These are phyloP conservation scores for Zaprionus ornatus DNA, from an alignment of 1,140 invertebrate species.

Conservation along the genomic window DNA sequence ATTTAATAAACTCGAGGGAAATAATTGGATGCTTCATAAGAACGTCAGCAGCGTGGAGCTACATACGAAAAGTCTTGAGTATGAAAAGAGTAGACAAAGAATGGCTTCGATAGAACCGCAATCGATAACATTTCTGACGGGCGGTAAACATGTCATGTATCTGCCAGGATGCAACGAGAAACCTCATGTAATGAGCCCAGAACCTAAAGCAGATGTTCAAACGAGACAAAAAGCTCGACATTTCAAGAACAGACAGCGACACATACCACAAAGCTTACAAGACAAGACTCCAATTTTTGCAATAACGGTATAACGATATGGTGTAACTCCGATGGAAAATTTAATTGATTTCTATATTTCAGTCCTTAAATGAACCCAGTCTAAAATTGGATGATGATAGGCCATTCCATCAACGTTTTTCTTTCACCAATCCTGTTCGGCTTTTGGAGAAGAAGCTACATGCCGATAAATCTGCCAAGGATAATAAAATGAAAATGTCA, in stretches of 20 bases:
- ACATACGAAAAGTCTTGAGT: conserved; percentile 32
- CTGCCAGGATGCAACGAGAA: conserved; percentile 85
- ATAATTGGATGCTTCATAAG: conserved; percentile 87
- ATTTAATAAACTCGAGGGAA: conserved; percentile 52
- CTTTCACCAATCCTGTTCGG: conserved; percentile 92
- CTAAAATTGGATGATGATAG: conserved; percentile 38
- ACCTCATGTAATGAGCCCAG: conserved; percentile 6
- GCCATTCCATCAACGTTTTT: conserved; percentile 86
- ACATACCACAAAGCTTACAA: conserved; percentile 47
- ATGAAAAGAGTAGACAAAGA: conserved; percentile 25
- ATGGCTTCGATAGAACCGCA: conserved; percentile 43
- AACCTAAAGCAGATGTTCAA: conserved; percentile 8
- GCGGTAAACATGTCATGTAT: conserved; percentile 91
- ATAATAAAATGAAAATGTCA: conserved; percentile 90
- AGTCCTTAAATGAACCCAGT: conserved; percentile 24
- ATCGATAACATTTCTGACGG: conserved; percentile 53
- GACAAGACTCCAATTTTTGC: conserved; percentile 54
- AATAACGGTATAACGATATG: conserved; percentile 20
- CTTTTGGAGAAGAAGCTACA: conserved; percentile 90
- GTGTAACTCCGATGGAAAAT: neutral
- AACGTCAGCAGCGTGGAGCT: conserved; percentile 16
- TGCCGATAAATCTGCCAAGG: conserved; percentile 89
- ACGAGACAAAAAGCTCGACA: conserved; percentile 75
- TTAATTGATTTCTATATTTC: neutral
- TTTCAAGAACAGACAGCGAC: conserved; percentile 50